Conservation (phyloP, 1,140 invertebrate genomes). For the Choristoneura fumiferana region DNA sequence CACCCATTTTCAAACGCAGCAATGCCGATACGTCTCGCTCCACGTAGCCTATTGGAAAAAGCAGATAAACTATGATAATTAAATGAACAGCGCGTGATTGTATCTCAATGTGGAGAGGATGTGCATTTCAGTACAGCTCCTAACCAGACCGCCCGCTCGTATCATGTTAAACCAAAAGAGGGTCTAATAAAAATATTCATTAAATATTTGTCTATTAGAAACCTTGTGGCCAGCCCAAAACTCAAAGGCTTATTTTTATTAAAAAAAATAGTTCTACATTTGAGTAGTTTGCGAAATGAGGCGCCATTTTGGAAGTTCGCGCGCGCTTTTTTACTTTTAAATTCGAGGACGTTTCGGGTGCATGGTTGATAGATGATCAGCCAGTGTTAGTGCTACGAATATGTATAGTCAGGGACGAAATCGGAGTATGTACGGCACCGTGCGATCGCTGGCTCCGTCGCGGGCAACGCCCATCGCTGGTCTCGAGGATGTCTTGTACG, state of each 20-base stretch:
- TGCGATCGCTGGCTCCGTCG: slow-evolving; percentile 56
- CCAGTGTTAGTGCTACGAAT: slow-evolving; percentile 47
- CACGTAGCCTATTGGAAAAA: slow-evolving; percentile 71
- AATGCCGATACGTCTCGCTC: slow-evolving; percentile 63
- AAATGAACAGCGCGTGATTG: slow-evolving; percentile 60
- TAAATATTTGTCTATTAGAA: slow-evolving; percentile 63
- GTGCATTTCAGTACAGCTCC: slow-evolving; percentile 41
- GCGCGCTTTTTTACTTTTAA: slow-evolving; percentile 39
- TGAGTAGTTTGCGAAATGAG: slow-evolving; percentile 18
- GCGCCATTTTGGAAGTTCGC: slow-evolving; percentile 35
- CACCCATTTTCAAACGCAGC: slow-evolving; percentile 54
- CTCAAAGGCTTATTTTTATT: slow-evolving; percentile 62
- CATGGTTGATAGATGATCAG: slow-evolving; percentile 31
- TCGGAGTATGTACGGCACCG: slow-evolving; percentile 64
- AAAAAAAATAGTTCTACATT: slow-evolving; percentile 68
- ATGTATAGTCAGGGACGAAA: slow-evolving; percentile 55
- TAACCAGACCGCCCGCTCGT: slow-evolving; percentile 11
- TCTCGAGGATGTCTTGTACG: slow-evolving; percentile 56
- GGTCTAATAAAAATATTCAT: slow-evolving; percentile 59
- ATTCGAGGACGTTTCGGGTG: slow-evolving; percentile 26
- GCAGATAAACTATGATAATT: slow-evolving; percentile 75
- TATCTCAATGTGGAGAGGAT: slow-evolving; percentile 38
- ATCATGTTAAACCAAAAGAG: slow-evolving; percentile 27
- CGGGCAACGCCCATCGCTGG: slow-evolving; percentile 47
- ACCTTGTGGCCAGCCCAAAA: slow-evolving; percentile 35